Evolutionary conservation across 2,113 vertebrate genomes (phyloP), one percentile per base, ranked within the genome.

Genomic region (Nannobrachium achirus): DNA sequence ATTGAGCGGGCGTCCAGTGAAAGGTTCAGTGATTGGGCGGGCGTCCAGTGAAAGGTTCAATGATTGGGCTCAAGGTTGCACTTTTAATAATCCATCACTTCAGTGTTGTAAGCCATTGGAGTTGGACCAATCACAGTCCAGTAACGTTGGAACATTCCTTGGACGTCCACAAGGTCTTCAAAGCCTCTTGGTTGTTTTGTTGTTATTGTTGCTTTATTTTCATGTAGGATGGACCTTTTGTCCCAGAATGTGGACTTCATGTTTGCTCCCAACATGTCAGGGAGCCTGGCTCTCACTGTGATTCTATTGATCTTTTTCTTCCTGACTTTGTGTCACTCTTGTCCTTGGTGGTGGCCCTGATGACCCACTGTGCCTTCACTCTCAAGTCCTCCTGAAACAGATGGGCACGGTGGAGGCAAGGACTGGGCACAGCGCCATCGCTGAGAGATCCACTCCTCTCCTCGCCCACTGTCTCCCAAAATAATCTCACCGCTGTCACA

Each of bases 21-120:
- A n/a, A 41, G 38, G 38, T 40, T 25, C 38, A 40, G 1, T 1
- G n/a, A 14, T 14, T 1, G 38, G 16, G 16, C 10, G 16, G 48
- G 3, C 7, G 4, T 71, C 40, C 75, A 70, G 71, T 51, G 51
- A 41, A 71, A 70, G 20, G 11, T 71, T 52, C 50, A 71, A 46
- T 20, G 56, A 72, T 13, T 38, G 42, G 15, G 53, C 48, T 48
- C 51, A 46, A 51, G 25, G 50, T 76, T 66, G 70, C 65, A 73
- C 65, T 56, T 33, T 16, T 25, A 69, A 53, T 46, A n/a, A 18
- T 41, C 48, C 20, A 39, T 49, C 45, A 16, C 46, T 62, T 11
- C 15, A 57, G 48, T 38, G 41, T 6, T 38, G 25, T 10, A 19
- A 9, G 10, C 9, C 8, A 1, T n/a, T 41, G 14, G 9, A 50